phyloP scores from a whole-genome alignment of 2,113 vertebrate species.

The Tachysurus vachellii region DNA sequence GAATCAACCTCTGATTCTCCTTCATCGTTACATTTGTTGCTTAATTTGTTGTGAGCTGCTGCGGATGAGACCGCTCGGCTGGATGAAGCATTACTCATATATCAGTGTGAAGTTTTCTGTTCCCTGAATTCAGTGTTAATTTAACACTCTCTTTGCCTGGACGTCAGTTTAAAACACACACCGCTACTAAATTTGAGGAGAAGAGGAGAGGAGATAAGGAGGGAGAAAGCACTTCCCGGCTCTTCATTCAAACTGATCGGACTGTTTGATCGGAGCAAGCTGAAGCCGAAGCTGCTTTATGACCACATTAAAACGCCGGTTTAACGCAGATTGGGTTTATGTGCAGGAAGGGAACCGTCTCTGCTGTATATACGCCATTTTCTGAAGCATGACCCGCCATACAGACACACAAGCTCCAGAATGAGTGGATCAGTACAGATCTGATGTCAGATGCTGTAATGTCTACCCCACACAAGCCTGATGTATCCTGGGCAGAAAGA shows the following conservation, averaged over 20 bases:
- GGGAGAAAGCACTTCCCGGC: background rate
- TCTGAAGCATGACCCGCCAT: background rate
- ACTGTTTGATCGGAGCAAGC: background rate
- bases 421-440: background rate
- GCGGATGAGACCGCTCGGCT: background rate
- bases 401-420: background rate
- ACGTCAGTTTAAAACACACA: background rate
- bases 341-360: background rate
- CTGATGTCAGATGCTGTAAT: background rate
- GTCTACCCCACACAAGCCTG: background rate
- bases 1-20: background rate
- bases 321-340: background rate
- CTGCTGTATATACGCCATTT: background rate
- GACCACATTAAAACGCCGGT: background rate
- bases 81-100: background rate
- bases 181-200: background rate
- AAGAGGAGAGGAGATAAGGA: background rate
- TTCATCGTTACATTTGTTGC: background rate
- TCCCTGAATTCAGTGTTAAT: background rate
- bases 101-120: background rate
- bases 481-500: background rate
- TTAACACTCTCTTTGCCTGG: background rate
- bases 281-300: background rate
- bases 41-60: background rate
- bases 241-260: background rate